Percentiles rank a stretch among this genome's conserved stretches.
These are phyloP conservation scores for Dufourea novaeangliae DNA, from an alignment of 1,140 invertebrate genomes.

Conservation along the genomic window DNA sequence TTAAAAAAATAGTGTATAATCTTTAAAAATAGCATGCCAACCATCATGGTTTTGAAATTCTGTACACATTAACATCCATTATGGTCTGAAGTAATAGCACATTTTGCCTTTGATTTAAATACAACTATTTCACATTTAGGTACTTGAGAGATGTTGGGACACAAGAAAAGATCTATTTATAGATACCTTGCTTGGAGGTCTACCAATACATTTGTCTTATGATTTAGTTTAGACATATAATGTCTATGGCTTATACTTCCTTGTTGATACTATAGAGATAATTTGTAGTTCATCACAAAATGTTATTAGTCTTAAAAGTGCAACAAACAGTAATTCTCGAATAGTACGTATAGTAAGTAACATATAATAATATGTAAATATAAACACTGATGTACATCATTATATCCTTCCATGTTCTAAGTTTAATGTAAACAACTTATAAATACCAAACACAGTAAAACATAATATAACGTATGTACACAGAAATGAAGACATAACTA, in stretches of 20 bases:
- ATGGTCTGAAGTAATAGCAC: neutral
- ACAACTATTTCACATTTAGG: slow-evolving; percentile 66
- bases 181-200: slow-evolving; percentile 75
- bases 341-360: neutral
- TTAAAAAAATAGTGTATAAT: neutral
- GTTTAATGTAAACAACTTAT: slow-evolving; percentile 2
- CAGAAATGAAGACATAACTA: neutral
- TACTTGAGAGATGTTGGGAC: slow-evolving; percentile 71
- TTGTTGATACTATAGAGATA: neutral
- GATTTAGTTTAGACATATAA: slow-evolving; percentile 65
- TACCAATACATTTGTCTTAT: slow-evolving; percentile 75
- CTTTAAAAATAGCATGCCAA: slow-evolving; percentile 2
- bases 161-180: slow-evolving; percentile 79
- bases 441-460: neutral
- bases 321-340: neutral
- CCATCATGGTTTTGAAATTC: slow-evolving; percentile 10
- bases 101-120: slow-evolving; percentile 42
- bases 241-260: slow-evolving; percentile 19
- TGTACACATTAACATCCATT: neutral
- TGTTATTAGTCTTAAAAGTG: slow-evolving; percentile 7
- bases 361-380: slow-evolving; percentile 30
- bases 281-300: neutral
- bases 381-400: slow-evolving; percentile 9
- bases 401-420: slow-evolving; percentile 17
- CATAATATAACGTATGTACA: neutral